Evolutionary conservation across 2,888 invertebrate species (phyloP), one percentile per base, ranked within the genome.

Genomic region (Hoplodrina blanda): DNA sequence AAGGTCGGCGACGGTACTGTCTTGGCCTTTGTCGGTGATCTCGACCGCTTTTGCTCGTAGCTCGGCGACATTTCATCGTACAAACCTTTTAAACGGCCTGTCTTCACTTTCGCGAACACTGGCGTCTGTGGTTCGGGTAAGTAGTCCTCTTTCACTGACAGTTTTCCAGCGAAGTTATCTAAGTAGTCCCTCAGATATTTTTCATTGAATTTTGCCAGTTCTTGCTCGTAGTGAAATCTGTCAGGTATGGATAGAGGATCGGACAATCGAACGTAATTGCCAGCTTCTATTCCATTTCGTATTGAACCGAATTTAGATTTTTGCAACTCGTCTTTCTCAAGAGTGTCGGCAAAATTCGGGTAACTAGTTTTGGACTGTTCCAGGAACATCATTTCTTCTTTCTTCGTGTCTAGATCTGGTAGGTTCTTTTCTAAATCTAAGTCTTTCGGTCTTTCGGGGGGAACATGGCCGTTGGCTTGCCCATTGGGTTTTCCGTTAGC

Each of bases 61-160:
- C 86, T 89, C 19, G 95, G 94, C 2, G 95, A 92, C 33, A 90
- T 88, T 37, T 96, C 95, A 53, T 95, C 95, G 76, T 93, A 94
- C 57, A 94, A 83, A 80, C 90, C 89, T 78, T 90, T 92, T 85
- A 93, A 83, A 53, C 94, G 87, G 2, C 94, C 94, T 4, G 95
- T 85, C 78, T 95, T 94, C 56, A 96, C 93, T 85, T 96, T 96
- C 0, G 96, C 90, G 78, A 96, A 96, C 62, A 95, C 92, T 1
- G 96, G 96, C 71, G 95, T 95, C 83, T 96, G 96, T 13, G 93
- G 86, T 79, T 96, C 96, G 0, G 96, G 96, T 6, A 96, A 83
- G 72, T 95, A 96, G 71, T 95, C 90, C 79, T 96, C 95, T 82
- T 90, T 94, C 0, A 94, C 94, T 0, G 92, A 88, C 20, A 95